Evolutionary conservation across 1,140 invertebrate species (phyloP).

Genomic region (Diorhabda carinulata): DNA sequence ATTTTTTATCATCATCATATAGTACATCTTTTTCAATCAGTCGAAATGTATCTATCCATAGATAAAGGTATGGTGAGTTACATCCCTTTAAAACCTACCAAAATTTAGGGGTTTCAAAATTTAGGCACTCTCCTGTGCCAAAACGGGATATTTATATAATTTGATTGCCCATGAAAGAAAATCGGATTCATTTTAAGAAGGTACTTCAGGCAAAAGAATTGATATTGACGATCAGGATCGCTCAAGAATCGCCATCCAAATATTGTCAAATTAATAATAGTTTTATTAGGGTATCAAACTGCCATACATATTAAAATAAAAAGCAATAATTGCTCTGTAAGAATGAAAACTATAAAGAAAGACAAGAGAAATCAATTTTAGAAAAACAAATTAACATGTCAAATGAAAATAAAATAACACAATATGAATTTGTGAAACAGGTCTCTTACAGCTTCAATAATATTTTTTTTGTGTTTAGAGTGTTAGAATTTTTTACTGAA

Average conservation of each 20-base stretch:
- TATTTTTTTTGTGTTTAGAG: too few relatives aligned
- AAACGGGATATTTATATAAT: conserved; percentile 13
- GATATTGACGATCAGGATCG: not conserved
- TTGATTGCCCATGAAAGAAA: conserved; percentile 7
- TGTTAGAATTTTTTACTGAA: too few relatives aligned
- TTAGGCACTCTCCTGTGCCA: not conserved
- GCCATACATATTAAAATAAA: not conserved
- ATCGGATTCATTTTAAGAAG: conserved; percentile 1
- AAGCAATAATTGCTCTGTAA: too few relatives aligned
- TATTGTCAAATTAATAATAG: conserved; percentile 11
- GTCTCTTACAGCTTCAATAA: too few relatives aligned
- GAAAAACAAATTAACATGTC: too few relatives aligned
- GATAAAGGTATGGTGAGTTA: not conserved
- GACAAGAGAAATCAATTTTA: too few relatives aligned
- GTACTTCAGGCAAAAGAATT: not conserved
- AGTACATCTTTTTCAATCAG: not conserved
- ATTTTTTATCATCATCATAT: not conserved
- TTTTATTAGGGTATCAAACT: not conserved
- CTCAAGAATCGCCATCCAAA: conserved; percentile 3
- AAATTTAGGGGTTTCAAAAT: conserved; percentile 9
- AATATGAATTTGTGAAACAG: too few relatives aligned
- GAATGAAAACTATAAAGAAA: too few relatives aligned
- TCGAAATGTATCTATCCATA: not conserved
- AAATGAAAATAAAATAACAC: too few relatives aligned
- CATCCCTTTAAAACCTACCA: conserved; percentile 5